A percentile compares a stretch with the other conserved stretches of the same genome.
phyloP scores from a whole-genome alignment of 2,888 invertebrate species.

The Pammene aurita region DNA sequence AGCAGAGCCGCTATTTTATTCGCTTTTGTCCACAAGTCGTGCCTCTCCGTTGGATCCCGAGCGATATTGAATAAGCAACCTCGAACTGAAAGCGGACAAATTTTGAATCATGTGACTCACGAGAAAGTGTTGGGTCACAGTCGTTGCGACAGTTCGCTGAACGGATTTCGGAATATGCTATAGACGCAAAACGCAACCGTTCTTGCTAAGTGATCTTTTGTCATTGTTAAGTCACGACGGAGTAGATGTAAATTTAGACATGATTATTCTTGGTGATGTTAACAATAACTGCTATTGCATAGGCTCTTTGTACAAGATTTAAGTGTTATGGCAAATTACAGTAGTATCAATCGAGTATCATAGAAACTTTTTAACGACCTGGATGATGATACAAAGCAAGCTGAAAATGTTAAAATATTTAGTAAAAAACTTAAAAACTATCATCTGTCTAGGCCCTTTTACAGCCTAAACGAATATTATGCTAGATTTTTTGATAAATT shows the following conservation, averaged over 20 bases:
- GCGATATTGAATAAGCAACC: constrained; percentile 90
- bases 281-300: not conserved
- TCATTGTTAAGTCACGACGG: constrained; percentile 6
- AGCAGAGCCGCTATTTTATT: constrained; percentile 75
- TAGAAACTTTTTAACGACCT: too few species aligned
- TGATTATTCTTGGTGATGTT: not conserved
- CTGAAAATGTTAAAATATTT: too few species aligned
- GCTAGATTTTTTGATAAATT: too few species aligned
- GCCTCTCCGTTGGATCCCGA: constrained; percentile 91
- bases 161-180: constrained; percentile 27
- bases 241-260: not conserved
- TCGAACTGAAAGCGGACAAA: constrained; percentile 69
- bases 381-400: too few species aligned
- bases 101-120: constrained; percentile 31
- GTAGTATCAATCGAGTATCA: too few species aligned
- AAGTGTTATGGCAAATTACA: too few species aligned
- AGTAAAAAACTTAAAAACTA: too few species aligned
- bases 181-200: constrained; percentile 16
- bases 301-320: not conserved
- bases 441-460: too few species aligned
- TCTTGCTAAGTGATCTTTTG: constrained; percentile 26
- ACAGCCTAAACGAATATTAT: too few species aligned
- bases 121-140: constrained; percentile 35
- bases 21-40: constrained; percentile 84
- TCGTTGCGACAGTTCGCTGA: constrained; percentile 31